A percentile compares a stretch with the other conserved stretches of the same genome.
Conservation (phyloP, 2,797 vertebrate genomes). For the Syncerus caffer region DNA sequence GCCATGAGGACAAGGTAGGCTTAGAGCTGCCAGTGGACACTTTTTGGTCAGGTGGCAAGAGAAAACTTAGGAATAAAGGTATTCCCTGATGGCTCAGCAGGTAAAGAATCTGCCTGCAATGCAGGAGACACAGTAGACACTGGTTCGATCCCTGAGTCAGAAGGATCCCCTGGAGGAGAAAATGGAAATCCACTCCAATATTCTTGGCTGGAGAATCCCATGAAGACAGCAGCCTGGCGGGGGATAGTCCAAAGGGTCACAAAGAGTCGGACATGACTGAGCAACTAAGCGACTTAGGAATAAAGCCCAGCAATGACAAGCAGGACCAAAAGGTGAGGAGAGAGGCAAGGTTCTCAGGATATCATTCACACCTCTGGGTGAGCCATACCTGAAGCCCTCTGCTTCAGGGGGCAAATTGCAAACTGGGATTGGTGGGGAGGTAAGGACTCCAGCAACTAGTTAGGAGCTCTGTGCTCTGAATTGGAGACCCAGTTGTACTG, state of each 20-base stretch:
- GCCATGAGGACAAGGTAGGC: background rate
- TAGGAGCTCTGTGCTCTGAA: background rate
- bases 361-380: background rate
- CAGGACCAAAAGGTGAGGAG: background rate
- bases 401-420: background rate
- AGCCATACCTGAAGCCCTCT: background rate
- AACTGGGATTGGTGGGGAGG: background rate
- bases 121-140: background rate
- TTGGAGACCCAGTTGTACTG: background rate
- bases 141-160: background rate
- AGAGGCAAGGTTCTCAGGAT: background rate
- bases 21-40: background rate
- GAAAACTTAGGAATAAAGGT: background rate
- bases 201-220: background rate
- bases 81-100: background rate
- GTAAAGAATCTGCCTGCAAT: background rate
- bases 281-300: background rate
- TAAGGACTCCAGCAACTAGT: background rate
- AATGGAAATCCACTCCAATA: background rate
- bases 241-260: background rate
- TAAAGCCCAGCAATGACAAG: background rate
- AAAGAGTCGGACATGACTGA: background rate
- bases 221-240: background rate
- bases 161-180: background rate
- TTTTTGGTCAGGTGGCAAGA: background rate